Evolutionary conservation across 2,888 invertebrate species (phyloP).

Genomic region (Erebia epiphron): DNA sequence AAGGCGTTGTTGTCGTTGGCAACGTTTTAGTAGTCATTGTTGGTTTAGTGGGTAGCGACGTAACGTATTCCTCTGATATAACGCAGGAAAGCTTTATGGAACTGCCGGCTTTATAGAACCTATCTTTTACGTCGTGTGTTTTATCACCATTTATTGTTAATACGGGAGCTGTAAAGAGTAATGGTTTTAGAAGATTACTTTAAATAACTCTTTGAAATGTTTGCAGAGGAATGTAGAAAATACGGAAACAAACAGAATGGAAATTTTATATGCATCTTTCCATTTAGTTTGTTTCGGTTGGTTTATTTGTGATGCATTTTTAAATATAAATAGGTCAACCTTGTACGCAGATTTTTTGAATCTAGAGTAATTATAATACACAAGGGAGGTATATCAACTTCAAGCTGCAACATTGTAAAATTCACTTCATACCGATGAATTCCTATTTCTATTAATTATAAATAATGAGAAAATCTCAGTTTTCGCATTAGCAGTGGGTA

Average conservation of each 20-base stretch:
- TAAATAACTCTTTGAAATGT: slow-evolving; percentile 25
- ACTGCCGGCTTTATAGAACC: slow-evolving; percentile 89
- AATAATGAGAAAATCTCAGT: too few relatives aligned
- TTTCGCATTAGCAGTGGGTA: too few relatives aligned
- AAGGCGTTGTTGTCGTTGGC: slow-evolving; percentile 57
- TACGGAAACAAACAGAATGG: neutral
- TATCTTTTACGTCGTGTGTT: slow-evolving; percentile 86
- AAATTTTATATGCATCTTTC: too few relatives aligned
- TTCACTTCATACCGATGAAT: too few relatives aligned
- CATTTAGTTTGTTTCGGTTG: too few relatives aligned
- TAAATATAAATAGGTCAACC: too few relatives aligned
- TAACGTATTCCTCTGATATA: slow-evolving; percentile 73
- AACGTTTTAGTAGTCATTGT: slow-evolving; percentile 56
- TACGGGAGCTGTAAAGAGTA: slow-evolving; percentile 86
- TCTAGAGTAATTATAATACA: too few relatives aligned
- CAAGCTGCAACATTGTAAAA: too few relatives aligned
- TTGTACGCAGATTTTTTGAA: too few relatives aligned
- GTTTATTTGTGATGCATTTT: too few relatives aligned
- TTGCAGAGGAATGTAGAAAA: slow-evolving; percentile 8
- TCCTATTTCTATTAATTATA: too few relatives aligned
- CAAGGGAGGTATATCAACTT: too few relatives aligned
- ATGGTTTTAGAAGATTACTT: slow-evolving; percentile 31
- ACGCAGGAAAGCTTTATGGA: slow-evolving; percentile 87
- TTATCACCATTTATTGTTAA: slow-evolving; percentile 88
- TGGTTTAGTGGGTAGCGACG: slow-evolving; percentile 60